Conservation (phyloP, 2,797 vertebrate genomes). For the Pseudochirops corinnae region DNA sequence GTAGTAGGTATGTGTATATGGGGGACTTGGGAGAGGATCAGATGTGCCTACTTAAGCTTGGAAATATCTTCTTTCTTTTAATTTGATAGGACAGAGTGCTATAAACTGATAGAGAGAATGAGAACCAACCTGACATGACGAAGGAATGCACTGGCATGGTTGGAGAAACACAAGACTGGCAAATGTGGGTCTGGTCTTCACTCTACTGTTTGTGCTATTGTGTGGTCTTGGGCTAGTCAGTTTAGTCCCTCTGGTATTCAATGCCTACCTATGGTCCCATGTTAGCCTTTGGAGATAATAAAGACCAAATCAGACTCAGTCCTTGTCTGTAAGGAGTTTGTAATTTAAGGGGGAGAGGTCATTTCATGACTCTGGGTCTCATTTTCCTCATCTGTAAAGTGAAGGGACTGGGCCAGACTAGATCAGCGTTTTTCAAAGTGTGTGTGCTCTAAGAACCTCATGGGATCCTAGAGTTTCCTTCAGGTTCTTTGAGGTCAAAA, state of each 20-base stretch:
- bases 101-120: neutral
- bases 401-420: neutral
- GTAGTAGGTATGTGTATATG: neutral
- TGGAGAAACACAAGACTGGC: accelerated
- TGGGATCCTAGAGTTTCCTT: neutral
- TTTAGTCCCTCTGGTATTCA: neutral
- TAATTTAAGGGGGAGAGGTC: neutral
- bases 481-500: neutral
- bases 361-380: neutral
- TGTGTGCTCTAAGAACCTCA: neutral
- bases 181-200: neutral
- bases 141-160: neutral
- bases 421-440: neutral
- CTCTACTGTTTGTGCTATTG: neutral
- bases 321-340: neutral
- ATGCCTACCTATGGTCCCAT: neutral
- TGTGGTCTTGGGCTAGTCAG: neutral
- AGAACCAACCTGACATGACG: neutral
- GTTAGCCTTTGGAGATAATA: neutral
- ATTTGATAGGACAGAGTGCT: neutral
- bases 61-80: neutral
- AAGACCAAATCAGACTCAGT: neutral
- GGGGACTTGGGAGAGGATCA: neutral
- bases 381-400: neutral
- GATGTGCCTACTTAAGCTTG: neutral